A percentile compares a stretch with the other conserved stretches of the same genome.
These are phyloP conservation scores for Pseudopodoces humilis DNA, from an alignment of 2,113 vertebrate genomes.

Conservation along the genomic window DNA sequence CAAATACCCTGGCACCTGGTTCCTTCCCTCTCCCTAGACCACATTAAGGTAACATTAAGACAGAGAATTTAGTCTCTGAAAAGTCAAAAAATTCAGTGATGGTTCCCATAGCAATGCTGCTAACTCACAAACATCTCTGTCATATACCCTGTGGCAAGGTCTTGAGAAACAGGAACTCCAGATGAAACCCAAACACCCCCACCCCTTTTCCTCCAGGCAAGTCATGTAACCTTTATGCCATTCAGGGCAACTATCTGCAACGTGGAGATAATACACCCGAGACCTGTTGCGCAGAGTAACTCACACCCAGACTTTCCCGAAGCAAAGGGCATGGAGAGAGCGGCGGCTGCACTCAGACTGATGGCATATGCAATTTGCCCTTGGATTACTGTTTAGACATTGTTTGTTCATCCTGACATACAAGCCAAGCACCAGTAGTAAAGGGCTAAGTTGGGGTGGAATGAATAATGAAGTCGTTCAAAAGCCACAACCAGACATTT, in stretches of 20 bases:
- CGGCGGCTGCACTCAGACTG: neutral
- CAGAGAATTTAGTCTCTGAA: constrained; percentile 5
- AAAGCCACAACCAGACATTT: neutral
- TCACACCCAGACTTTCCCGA: neutral
- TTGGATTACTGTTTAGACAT: constrained; percentile 3
- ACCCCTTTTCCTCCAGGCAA: neutral
- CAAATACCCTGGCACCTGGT: neutral
- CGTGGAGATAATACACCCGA: neutral
- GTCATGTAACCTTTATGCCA: neutral
- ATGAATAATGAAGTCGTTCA: neutral
- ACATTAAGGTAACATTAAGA: neutral
- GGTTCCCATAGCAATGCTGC: constrained; percentile 21
- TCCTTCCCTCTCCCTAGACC: constrained; percentile 15
- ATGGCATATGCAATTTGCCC: neutral
- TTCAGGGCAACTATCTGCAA: neutral
- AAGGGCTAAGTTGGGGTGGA: neutral
- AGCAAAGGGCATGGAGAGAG: constrained; percentile 3
- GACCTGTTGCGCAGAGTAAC: neutral
- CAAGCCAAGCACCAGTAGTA: neutral
- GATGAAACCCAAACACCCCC: neutral
- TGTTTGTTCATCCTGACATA: constrained; percentile 8
- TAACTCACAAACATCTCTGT: neutral
- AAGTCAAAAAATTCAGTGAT: neutral
- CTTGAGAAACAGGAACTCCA: constrained; percentile 36
- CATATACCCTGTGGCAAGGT: constrained; percentile 8